A percentile compares a stretch with the other conserved stretches of the same genome.
phyloP scores from a whole-genome alignment of 2,113 vertebrate genomes.

The Corapipo altera region DNA sequence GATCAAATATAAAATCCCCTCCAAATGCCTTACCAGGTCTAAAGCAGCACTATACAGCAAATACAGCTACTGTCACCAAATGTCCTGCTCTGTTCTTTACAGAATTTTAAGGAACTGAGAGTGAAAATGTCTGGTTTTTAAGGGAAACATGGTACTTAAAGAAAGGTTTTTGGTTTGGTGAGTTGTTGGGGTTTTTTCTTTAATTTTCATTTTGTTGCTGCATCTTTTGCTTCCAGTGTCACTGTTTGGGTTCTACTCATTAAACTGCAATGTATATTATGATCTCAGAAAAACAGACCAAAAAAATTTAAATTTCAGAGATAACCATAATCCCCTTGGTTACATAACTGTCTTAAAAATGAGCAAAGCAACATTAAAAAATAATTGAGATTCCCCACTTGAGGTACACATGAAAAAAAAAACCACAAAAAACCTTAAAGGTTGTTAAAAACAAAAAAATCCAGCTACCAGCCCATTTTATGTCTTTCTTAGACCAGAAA shows the following conservation, averaged over 20 bases:
- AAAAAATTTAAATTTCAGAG: neutral
- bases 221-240: neutral
- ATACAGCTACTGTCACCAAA: neutral
- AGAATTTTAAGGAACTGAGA: neutral
- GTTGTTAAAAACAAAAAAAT: neutral
- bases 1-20: neutral
- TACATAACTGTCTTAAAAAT: neutral
- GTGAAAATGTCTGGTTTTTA: neutral
- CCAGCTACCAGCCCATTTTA: neutral
- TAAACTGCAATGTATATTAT: neutral
- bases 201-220: neutral
- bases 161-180: neutral
- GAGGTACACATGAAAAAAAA: neutral
- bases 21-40: neutral
- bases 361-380: neutral
- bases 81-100: neutral
- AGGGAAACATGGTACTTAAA: neutral
- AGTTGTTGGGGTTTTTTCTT: neutral
- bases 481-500: no score
- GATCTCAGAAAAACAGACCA: neutral
- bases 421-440: rapidly evolving
- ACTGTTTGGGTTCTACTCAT: neutral
- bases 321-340: neutral
- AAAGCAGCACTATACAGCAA: neutral
- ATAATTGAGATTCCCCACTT: neutral